Percentiles rank a stretch among this genome's conserved stretches.
Conservation (phyloP, 2,113 vertebrate genomes). For the Eulemur macaco region DNA sequence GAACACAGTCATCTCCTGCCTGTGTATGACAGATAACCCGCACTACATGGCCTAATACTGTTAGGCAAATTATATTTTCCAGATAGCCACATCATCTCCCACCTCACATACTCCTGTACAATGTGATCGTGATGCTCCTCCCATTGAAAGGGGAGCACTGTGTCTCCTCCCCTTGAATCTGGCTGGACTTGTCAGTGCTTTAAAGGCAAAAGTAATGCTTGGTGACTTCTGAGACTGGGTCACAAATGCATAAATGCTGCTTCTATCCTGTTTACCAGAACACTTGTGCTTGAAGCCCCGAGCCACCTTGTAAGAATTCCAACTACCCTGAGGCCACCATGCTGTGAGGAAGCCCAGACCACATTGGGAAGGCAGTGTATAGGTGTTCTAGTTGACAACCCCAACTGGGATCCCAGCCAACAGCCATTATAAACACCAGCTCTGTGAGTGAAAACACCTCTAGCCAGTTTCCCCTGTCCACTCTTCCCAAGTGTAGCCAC, state of each 20-base stretch:
- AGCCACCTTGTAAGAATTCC: background rate
- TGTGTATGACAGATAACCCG: background rate
- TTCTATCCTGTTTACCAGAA: background rate
- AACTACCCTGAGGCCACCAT: background rate
- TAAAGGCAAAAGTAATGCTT: background rate
- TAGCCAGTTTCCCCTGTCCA: background rate
- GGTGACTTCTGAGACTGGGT: background rate
- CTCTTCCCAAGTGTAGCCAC: background rate
- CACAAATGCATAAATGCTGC: background rate
- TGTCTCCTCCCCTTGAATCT: background rate
- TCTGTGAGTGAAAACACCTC: background rate
- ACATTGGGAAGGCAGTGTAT: rapidly evolving
- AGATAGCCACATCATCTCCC: background rate
- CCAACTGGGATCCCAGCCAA: background rate
- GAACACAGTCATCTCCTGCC: background rate
- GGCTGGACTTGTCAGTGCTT: background rate
- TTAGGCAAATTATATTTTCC: background rate
- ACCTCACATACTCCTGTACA: background rate
- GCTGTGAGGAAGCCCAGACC: background rate
- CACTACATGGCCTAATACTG: background rate
- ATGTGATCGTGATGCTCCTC: background rate
- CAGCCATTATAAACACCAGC: background rate
- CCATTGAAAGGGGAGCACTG: background rate
- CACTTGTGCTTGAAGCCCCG: background rate
- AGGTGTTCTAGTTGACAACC: background rate